Evolutionary conservation across 2,888 invertebrate genomes (phyloP), one percentile per base, ranked within the genome.

Genomic region (Epiblema foenella): DNA sequence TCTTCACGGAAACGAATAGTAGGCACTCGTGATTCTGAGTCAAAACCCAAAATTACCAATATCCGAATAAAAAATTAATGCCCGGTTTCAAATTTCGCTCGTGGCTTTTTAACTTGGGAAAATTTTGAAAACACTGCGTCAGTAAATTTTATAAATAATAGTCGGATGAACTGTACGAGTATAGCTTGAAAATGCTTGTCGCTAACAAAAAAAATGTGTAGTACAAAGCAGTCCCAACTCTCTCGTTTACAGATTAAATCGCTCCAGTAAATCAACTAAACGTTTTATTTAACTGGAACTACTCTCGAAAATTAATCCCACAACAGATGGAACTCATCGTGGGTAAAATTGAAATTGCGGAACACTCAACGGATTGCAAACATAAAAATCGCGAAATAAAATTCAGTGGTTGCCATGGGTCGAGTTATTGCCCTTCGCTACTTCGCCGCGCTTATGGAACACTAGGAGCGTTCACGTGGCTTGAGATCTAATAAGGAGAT

Each of bases 331-430:
- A 54, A 42, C 54, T 20, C 42, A 65, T 24, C 49, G 56, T 33
- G 15, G 46, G 46, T 18, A 37, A 29, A 54, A 59, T 37, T 65
- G 65, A 70, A 59, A 60, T 66, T 46, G 54, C 60, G 17, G 56
- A 71, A 71, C 60, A 71, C 66, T 71, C 70, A 24, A 20, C 46
- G 54, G 71, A 71, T 71, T 71, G 62, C 37, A 24, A 56, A 66
- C 56, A 64, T 68, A 56, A 62, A 66, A 62, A 71, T 57, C 17
- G 70, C 37, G 66, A 57, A 62, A 65, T 70, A 70, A 67, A 71
- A 71, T 67, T 62, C 51, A 56, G 65, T 42, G 54, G 56, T 37
- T 49, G 66, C 24, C 54, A 65, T 59, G 58, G 42, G 52, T 20
- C 29, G 20, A 54, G 46, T 52, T 69, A 69, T 65, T 65, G 70